Conservation (phyloP, 2,797 vertebrate species). For the Acanthurus tractus region DNA sequence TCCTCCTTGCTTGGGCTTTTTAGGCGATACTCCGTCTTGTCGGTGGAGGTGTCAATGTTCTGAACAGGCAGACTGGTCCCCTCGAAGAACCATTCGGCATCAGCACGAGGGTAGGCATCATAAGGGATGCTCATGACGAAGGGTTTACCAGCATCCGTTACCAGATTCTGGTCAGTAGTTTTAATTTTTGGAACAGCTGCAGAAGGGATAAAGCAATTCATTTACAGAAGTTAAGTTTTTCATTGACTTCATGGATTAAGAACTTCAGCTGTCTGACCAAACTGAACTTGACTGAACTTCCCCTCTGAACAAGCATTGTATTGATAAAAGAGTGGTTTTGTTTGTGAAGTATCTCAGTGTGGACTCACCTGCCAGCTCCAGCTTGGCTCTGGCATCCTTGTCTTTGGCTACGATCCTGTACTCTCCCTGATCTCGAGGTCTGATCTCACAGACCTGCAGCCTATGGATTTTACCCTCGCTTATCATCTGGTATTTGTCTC, state of each 20-base stretch:
- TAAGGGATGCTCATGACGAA: constrained; percentile 94
- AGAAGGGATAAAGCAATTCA: background rate
- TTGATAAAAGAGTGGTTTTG: background rate
- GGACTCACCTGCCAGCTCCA: constrained; percentile 94
- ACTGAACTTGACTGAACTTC: too few relatives aligned
- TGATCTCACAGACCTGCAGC: constrained; percentile 96
- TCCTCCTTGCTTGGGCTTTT: constrained; percentile 92
- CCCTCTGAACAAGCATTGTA: too few relatives aligned
- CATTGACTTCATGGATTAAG: too few relatives aligned
- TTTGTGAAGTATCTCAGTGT: background rate
- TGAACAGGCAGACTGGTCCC: constrained; percentile 88
- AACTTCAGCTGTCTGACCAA: too few relatives aligned
- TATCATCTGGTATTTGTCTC: constrained; percentile 99
- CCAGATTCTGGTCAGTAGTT: constrained; percentile 94
- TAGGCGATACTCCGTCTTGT: constrained; percentile 92
- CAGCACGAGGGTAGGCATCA: constrained; percentile 95
- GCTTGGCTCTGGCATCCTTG: constrained; percentile 96
- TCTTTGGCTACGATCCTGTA: constrained; percentile 98
- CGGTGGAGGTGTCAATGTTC: constrained; percentile 92
- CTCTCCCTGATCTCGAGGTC: constrained; percentile 97
- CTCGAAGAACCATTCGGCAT: constrained; percentile 93
- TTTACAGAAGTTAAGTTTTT: too few relatives aligned
- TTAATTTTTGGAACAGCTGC: constrained; percentile 95
- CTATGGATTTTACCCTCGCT: constrained; percentile 96
- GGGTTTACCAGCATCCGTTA: constrained; percentile 95